Evolutionary conservation across 2,113 vertebrate genomes (phyloP), one percentile per base, ranked within the genome.

Genomic region (Promerops cafer): DNA sequence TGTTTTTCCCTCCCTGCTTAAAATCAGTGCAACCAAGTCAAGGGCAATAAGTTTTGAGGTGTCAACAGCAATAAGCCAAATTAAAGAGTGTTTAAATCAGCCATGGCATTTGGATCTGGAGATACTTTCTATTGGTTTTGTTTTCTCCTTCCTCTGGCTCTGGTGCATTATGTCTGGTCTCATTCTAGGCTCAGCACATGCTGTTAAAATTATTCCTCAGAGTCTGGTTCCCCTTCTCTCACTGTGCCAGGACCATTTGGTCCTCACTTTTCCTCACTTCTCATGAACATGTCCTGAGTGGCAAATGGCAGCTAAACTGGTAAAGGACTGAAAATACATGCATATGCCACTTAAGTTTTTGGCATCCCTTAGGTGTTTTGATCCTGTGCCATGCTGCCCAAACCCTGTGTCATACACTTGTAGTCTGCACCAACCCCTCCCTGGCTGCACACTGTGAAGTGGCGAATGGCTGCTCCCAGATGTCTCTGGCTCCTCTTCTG

Each of bases 341-440:
- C 22, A 27, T 45, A 30, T 59, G 15, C 64, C 44, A 18, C 35
- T 80, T 92, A 28, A 22, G 23, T 35, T 85, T 83, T 63, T 88
- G 71, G 40, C 47, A 80, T 57, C 19, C 7, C 19, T 78, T 39
- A 20, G 3, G 27, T 63, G 33, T 76, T 70, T 50, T 60, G 17
- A 33, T 42, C 68, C 53, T 60, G 47, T 61, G 27, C 56, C 28
- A 0, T 33, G 47, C 60, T 91, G 47, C 35, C 45, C 44, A 47
- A 63, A n/a, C 24, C 65, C 76, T 28, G 4, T 31, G 30, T 65
- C 35, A 37, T 45, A 27, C 10, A 16, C 0, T 0, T 12, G 26
- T 30, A 16, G 70, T 13, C 61, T 80, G 27, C 44, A 70, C 49
- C 15, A 60, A 8, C 22, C 22, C 23, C 26, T 37, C 44, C 52